Conservation (phyloP, 2,888 invertebrate genomes). For the Agriopis aurantiaria region DNA sequence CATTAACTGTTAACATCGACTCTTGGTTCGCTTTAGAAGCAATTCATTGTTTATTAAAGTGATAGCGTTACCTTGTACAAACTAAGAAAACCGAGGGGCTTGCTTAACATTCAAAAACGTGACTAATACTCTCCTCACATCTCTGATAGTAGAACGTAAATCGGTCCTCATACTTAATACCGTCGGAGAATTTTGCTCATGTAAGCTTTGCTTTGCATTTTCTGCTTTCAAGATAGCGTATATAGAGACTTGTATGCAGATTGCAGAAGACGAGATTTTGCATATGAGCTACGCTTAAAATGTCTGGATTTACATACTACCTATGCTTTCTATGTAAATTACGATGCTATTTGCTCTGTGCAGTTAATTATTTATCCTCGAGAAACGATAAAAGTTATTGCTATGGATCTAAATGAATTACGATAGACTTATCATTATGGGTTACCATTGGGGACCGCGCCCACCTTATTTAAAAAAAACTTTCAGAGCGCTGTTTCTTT, state of each 20-base stretch:
- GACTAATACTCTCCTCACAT: slow-evolving; percentile 31
- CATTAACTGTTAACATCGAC: slow-evolving; percentile 18
- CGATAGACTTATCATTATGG: too few relatives aligned
- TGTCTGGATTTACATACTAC: slow-evolving; percentile 5
- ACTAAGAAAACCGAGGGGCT: slow-evolving; percentile 4
- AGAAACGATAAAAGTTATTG: too few relatives aligned
- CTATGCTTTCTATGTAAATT: too few relatives aligned
- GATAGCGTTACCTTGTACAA: neutral
- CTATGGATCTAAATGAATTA: too few relatives aligned
- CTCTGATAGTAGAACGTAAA: slow-evolving; percentile 27
- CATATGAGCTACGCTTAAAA: slow-evolving; percentile 8
- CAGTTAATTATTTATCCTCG: too few relatives aligned
- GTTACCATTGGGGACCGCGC: too few relatives aligned
- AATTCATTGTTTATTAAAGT: slow-evolving; percentile 17
- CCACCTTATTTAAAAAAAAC: too few relatives aligned
- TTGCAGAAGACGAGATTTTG: slow-evolving; percentile 2
- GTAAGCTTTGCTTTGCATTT: slow-evolving; percentile 12
- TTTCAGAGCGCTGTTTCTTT: too few relatives aligned
- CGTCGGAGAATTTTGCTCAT: slow-evolving; percentile 21
- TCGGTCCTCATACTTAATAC: neutral
- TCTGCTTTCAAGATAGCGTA: neutral
- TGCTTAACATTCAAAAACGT: slow-evolving; percentile 40
- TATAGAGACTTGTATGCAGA: slow-evolving; percentile 15
- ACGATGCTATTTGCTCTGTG: too few relatives aligned
- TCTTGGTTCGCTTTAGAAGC: slow-evolving; percentile 5